Base-by-base conservation (phyloP, 1,140 invertebrate species). In the Adelges cooleyi region DNA sequence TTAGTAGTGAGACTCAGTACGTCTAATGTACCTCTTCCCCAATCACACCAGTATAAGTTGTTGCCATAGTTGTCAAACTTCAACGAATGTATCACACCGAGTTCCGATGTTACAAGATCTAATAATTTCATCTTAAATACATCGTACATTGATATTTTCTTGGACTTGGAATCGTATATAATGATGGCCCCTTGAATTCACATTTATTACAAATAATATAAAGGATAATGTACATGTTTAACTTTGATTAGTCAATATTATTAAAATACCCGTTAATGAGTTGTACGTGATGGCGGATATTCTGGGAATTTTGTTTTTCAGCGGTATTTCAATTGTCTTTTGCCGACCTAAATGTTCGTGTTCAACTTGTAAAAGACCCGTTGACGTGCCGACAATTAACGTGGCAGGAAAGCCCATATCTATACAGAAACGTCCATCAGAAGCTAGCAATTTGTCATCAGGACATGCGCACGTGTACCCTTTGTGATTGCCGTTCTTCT, bases 381-480 rank as follows among this genome's bases (percentile, higher is more conserved):
- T 53, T 3, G 70, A 69, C 10, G 68, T 66, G 17, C 69, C 71
- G 18, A 76, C 70, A 1, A 76, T 49, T 13, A 77, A 23, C 0
- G 42, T 48, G n/a, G 17, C 23, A 33, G 56, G 27, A 15, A 46
- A 20, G 8, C 4, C 6, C 1, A 49, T 52, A 2, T 68, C 49
- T 1, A 42, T 18, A 68, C 84, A 86, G 2, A 75, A 78, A 6
- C 75, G 76, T 29, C 74, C 72, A 71, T 85, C 80, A 0, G 27
- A 8, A 1, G 70, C 67, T 1, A 88, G 70, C 33, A 73, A 70
- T 72, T 87, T 86, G 15, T 86, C 83, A 25, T 85, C 78, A 0
- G 89, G 86, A 71, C 92, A 96, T 6, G 81, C 84, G 74, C 92
- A 96, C 0, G 77, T 77, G 70, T 82, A 84, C 0, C 56, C 53